A percentile compares a stretch with the other conserved stretches of the same genome.
Conservation (phyloP, 2,113 vertebrate genomes). For the Alces alces region DNA sequence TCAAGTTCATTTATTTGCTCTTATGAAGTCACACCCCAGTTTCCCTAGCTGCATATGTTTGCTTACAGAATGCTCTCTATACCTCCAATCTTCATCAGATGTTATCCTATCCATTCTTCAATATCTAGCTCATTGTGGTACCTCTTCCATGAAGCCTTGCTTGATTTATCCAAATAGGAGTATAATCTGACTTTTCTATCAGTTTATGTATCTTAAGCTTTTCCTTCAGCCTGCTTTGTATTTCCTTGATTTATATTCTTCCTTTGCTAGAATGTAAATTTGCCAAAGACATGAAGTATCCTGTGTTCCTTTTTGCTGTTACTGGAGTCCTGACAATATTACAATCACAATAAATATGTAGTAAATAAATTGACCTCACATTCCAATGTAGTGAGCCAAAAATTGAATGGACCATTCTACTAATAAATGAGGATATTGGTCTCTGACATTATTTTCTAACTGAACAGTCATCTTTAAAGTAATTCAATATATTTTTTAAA, state of each 20-base stretch:
- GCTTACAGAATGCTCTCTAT: background rate
- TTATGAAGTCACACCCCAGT: background rate
- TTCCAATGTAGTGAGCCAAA: background rate
- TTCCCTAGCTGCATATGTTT: background rate
- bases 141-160: background rate
- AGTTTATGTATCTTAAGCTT: background rate
- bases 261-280: background rate
- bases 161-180: background rate
- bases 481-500: background rate
- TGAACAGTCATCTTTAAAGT: conserved; percentile 14
- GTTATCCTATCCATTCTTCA: background rate
- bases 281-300: background rate
- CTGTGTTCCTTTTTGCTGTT: background rate
- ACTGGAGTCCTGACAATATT: background rate
- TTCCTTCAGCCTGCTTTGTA: background rate
- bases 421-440: background rate
- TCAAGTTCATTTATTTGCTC: background rate
- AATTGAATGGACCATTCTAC: background rate
- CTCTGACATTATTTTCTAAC: background rate
- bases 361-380: background rate
- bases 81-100: background rate
- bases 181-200: background rate
- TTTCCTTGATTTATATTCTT: background rate
- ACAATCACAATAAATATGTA: background rate
- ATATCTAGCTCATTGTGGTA: background rate